A percentile compares a stretch with the other conserved stretches of the same genome.
phyloP scores from a whole-genome alignment of 2,888 invertebrate species.

The Trimorus sp. region DNA sequence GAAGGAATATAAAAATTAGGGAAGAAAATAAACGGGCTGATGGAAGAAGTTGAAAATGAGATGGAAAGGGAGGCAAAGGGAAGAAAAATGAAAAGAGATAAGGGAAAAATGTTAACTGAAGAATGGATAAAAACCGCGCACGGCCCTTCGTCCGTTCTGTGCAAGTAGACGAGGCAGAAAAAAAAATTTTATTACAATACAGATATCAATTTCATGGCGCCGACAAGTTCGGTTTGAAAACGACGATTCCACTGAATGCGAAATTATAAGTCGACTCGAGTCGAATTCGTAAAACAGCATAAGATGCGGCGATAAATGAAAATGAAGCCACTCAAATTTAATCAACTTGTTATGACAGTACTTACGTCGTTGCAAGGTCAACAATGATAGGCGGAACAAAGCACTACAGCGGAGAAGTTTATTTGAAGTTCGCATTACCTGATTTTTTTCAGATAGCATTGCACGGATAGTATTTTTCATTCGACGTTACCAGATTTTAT shows the following conservation, averaged over 20 bases:
- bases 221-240: slow-evolving; percentile 7
- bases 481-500: background rate
- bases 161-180: slow-evolving; percentile 6
- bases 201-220: background rate
- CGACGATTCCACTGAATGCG: slow-evolving; percentile 14
- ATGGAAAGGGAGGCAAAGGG: slow-evolving; percentile 46
- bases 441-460: slow-evolving; percentile 26
- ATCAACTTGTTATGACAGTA: slow-evolving; percentile 37
- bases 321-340: slow-evolving; percentile 37
- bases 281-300: background rate
- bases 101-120: slow-evolving; percentile 48
- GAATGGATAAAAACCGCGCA: slow-evolving; percentile 44
- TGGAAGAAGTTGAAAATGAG: slow-evolving; percentile 56
- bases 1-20: slow-evolving; percentile 52
- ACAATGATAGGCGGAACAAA: slow-evolving; percentile 27
- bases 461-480: slow-evolving; percentile 19
- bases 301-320: slow-evolving; percentile 10
- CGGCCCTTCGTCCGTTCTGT: background rate
- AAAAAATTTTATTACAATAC: slow-evolving; percentile 2
- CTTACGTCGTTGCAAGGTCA: slow-evolving; percentile 23
- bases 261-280: slow-evolving; percentile 9
- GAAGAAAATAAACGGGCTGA: slow-evolving; percentile 47
- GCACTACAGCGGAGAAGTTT: slow-evolving; percentile 17
- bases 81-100: slow-evolving; percentile 54
- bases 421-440: slow-evolving; percentile 43